Evolutionary conservation across 2,888 invertebrate species (phyloP).

Genomic region (Trachelus tabidus): DNA sequence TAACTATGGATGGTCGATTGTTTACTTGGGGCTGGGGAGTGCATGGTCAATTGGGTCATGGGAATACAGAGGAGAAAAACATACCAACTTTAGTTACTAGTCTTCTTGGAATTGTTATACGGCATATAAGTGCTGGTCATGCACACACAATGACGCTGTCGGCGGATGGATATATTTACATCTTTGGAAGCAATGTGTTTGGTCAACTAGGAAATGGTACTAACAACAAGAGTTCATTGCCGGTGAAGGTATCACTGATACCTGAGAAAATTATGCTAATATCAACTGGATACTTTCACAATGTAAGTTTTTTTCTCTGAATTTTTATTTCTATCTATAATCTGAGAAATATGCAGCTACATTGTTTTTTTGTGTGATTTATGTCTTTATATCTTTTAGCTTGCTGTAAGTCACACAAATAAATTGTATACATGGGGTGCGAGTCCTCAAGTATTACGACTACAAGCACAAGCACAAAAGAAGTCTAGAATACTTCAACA

Average conservation of each 20-base stretch:
- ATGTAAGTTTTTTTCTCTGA: slow-evolving; percentile 69
- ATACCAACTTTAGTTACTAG: slow-evolving; percentile 53
- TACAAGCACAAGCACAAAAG: slow-evolving; percentile 74
- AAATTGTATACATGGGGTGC: slow-evolving; percentile 81
- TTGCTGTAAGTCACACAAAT: slow-evolving; percentile 75
- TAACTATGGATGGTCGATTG: slow-evolving; percentile 81
- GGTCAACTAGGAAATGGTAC: slow-evolving; percentile 78
- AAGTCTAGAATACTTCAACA: slow-evolving; percentile 70
- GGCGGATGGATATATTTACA: slow-evolving; percentile 76
- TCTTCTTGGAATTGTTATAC: slow-evolving; percentile 61
- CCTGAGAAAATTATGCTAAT: slow-evolving; percentile 70
- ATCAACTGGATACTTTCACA: slow-evolving; percentile 81
- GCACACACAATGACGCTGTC: slow-evolving; percentile 80
- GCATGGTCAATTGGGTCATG: slow-evolving; percentile 92
- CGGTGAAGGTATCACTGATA: slow-evolving; percentile 69
- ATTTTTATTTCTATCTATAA: slow-evolving; percentile 9
- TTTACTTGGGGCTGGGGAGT: slow-evolving; percentile 98
- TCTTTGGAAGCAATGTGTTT: slow-evolving; percentile 80
- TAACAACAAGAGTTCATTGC: slow-evolving; percentile 72
- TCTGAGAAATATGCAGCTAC: slow-evolving; percentile 4
- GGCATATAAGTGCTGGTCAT: slow-evolving; percentile 73
- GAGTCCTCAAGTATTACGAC: slow-evolving; percentile 79
- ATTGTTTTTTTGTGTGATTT: slow-evolving; percentile 3
- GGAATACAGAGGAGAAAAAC: slow-evolving; percentile 76
- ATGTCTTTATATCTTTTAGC: slow-evolving; percentile 62